These are phyloP conservation scores for Thalassaphorura encarpata DNA, from an alignment of 1,140 invertebrate genomes.

Conservation along the genomic window DNA sequence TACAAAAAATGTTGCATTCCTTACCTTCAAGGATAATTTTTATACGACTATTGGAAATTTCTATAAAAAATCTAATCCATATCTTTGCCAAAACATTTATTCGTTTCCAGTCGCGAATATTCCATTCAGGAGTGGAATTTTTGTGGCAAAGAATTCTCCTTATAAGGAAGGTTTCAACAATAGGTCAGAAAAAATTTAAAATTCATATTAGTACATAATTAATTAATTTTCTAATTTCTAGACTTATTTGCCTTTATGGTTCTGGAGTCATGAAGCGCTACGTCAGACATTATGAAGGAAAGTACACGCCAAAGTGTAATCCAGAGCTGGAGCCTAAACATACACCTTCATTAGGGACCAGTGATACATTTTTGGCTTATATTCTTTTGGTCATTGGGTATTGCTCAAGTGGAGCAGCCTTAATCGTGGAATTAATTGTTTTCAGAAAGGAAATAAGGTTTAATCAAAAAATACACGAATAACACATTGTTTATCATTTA, in stretches of 20 bases:
- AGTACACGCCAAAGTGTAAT: conserved; percentile 5
- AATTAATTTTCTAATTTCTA: neutral
- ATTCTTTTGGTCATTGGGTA: no score
- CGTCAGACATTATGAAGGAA: conserved; percentile 5
- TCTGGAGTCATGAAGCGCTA: conserved; percentile 7
- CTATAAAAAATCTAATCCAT: neutral
- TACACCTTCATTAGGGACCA: no score
- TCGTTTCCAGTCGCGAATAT: conserved; percentile 2
- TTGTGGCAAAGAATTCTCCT: conserved; percentile 14
- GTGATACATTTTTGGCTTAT: no score
- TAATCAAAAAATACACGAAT: no score
- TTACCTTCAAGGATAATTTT: conserved; percentile 13
- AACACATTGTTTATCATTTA: no score
- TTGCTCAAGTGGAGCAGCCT: no score
- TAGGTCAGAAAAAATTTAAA: neutral
- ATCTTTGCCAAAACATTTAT: conserved; percentile 5
- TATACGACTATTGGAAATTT: conserved; percentile 11
- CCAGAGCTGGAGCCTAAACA: no score
- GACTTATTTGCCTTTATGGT: conserved; percentile 1
- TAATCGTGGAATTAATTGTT: no score
- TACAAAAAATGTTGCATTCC: neutral
- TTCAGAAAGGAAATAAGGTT: no score
- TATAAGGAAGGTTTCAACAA: conserved; percentile 17
- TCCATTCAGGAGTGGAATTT: conserved; percentile 9
- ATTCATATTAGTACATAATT: neutral